A percentile compares a stretch with the other conserved stretches of the same genome.
These are phyloP conservation scores for Podocnemis expansa DNA, from an alignment of 2,113 vertebrate genomes.

Conservation along the genomic window DNA sequence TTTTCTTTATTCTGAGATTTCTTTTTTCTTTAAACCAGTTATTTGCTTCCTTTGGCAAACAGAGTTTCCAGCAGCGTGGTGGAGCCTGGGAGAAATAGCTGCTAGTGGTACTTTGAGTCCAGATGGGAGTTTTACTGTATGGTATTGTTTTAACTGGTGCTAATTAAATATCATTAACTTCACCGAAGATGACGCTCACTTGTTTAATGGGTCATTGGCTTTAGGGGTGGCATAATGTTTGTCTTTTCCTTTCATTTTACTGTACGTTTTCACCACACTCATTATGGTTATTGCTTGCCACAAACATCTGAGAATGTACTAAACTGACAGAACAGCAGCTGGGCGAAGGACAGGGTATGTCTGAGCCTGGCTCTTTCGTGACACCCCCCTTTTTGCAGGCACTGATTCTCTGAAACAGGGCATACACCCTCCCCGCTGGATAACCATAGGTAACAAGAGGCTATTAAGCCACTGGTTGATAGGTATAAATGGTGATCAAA, in stretches of 20 bases:
- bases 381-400: background rate
- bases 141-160: background rate
- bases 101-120: background rate
- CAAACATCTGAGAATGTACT: background rate
- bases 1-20: background rate
- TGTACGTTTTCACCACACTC: background rate
- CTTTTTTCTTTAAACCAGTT: background rate
- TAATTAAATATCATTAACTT: background rate
- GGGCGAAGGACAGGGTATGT: background rate
- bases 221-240: background rate
- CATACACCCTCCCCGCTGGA: background rate
- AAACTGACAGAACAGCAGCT: background rate
- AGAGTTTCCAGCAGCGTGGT: background rate
- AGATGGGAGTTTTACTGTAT: background rate
- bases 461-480: background rate
- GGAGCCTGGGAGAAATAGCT: rapidly evolving
- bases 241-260: background rate
- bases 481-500: background rate
- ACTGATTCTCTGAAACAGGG: background rate
- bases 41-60: background rate
- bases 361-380: background rate
- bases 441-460: background rate
- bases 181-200: background rate
- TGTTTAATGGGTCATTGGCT: slow-evolving; percentile 18
- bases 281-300: background rate